These are phyloP conservation scores for Trichogramma dendrolimi DNA, from an alignment of 2,888 invertebrate genomes.

Conservation along the genomic window DNA sequence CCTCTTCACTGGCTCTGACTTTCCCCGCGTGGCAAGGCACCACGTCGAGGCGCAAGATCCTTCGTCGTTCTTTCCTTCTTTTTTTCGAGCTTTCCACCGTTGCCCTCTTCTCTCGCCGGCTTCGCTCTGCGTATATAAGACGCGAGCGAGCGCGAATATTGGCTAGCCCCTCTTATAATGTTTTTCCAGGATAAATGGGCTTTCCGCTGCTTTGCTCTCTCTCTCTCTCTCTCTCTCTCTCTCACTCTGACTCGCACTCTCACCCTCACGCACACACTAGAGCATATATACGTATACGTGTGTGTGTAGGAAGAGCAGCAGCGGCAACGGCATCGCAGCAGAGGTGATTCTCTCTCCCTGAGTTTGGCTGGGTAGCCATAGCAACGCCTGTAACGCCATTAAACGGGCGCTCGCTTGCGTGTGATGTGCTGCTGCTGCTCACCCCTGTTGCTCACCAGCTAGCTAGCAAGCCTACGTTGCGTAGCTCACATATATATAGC, in stretches of 20 bases:
- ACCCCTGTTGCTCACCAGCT: background rate
- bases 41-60: too few relatives aligned
- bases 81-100: too few relatives aligned
- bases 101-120: conserved; percentile 3
- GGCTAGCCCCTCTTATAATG: conserved; percentile 48
- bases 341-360: conserved; percentile 43
- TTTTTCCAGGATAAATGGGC: conserved; percentile 52
- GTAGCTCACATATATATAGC: too few relatives aligned
- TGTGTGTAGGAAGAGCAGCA: too few relatives aligned
- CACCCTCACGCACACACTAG: too few relatives aligned
- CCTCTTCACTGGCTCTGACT: background rate
- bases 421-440: background rate
- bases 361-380: conserved; percentile 45
- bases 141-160: conserved; percentile 23
- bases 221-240: background rate
- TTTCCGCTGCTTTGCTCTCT: conserved; percentile 37
- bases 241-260: too few relatives aligned
- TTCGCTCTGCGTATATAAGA: background rate
- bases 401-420: conserved; percentile 45
- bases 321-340: background rate
- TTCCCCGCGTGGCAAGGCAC: too few relatives aligned
- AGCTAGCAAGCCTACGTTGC: background rate
- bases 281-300: too few relatives aligned
- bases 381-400: conserved; percentile 52
- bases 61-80: too few relatives aligned